Base-by-base conservation (phyloP, 2,113 vertebrate species). In the Ageneiosus marmoratus region DNA sequence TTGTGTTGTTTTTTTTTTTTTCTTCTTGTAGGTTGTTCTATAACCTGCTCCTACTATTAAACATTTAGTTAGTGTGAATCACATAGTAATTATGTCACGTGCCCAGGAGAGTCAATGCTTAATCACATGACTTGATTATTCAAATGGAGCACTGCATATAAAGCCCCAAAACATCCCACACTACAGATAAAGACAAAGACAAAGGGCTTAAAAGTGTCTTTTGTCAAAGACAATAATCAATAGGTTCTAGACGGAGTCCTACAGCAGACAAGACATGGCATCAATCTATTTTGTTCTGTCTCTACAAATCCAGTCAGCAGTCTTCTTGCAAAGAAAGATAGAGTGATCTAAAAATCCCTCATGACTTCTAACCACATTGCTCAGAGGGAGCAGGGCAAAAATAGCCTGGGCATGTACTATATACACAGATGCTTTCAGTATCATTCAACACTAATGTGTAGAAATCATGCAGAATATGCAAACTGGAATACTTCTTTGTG, bases 281-380 rank as follows among this genome's bases (percentile, higher is more conserved):
- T 87, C 81, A 85, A 83, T 87, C 81, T 67, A 70, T 87, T 87
- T 83, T 85, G 81, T 60, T 80, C 77, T 63, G 84, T 83, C 80
- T 50, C 79, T 83, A 72, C 84, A 83, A 79, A 85, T 81, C 81
- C 72, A 83, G 60, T 60, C 72, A 60, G 70, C 55, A 72, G 77
- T 85, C 84, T 77, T 83, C 27, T 79, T 41, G 55, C 72, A 79
- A 37, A 81, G 27, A 78, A 55, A 48, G 73, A 73, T 56, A 77
- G 63, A 78, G 85, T 56, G 62, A 80, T 87, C 80, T 80, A 27
- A 80, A 85, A 72, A 83, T 85, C 86, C 77, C 80, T 70, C 22
- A 32, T 73, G 83, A 77, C 55, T 77, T 51, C 44, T 41, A 58
- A 77, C 70, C 82, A 51, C 77, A 83, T n/a, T 60, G 65, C 46